phyloP scores from a whole-genome alignment of 2,113 vertebrate species.

The Tapirus terrestris region DNA sequence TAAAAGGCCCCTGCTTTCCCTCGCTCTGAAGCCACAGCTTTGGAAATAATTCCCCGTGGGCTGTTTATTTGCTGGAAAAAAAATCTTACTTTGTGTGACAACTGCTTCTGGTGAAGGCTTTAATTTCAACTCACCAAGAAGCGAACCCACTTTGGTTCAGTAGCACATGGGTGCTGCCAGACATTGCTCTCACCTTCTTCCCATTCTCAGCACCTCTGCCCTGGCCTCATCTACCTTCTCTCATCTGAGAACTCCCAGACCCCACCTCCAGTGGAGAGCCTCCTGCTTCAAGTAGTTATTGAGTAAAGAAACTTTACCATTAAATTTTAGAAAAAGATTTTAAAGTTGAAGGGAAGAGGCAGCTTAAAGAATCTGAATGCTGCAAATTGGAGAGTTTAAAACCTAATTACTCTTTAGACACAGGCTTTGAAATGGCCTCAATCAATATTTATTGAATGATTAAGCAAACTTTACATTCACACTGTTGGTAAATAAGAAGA shows the following conservation, averaged over 20 bases:
- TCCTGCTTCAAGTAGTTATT: neutral
- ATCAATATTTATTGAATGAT: conserved; percentile 61
- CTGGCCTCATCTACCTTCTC: neutral
- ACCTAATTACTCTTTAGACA: neutral
- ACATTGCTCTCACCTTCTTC: neutral
- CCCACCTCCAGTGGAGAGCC: neutral
- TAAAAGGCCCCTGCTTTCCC: no score
- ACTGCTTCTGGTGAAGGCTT: no score
- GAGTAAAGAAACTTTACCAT: neutral
- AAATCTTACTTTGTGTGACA: no score
- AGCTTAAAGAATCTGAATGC: neutral
- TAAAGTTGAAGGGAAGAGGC: neutral
- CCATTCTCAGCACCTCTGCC: neutral
- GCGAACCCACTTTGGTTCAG: no score
- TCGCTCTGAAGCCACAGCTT: no score
- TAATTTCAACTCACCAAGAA: no score
- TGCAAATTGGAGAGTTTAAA: conserved; percentile 30
- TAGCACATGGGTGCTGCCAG: no score
- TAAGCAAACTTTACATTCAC: conserved; percentile 42
- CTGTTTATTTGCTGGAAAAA: no score
- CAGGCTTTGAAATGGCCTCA: neutral
- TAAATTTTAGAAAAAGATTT: neutral
- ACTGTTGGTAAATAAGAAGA: conserved; percentile 23
- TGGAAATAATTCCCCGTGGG: no score
- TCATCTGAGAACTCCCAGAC: neutral